Percentiles rank a stretch among this genome's conserved stretches.
These are phyloP conservation scores for Acleris sparsana DNA, from an alignment of 2,888 invertebrate species.

Conservation along the genomic window DNA sequence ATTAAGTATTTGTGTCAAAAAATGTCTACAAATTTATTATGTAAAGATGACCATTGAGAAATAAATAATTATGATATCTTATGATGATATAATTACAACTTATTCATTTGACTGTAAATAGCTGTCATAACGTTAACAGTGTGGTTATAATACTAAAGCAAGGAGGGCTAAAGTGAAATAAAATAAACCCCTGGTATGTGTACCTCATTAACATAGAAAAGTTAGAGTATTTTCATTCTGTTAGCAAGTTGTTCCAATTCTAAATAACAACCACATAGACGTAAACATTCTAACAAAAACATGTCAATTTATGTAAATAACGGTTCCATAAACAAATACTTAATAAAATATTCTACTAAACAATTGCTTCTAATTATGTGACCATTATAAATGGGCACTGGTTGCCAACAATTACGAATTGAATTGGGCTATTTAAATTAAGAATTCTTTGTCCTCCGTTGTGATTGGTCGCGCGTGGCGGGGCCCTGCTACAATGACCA, in stretches of 20 bases:
- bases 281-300: background rate
- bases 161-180: no score
- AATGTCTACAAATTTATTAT: no score
- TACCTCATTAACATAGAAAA: no score
- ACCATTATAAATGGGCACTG: conserved; percentile 25
- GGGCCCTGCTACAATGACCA: conserved; percentile 42
- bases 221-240: no score
- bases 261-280: background rate
- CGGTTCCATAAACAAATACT: background rate
- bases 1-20: no score
- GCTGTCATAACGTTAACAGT: no score
- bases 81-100: no score
- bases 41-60: no score
- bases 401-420: conserved; percentile 50
- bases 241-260: background rate
- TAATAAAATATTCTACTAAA: conserved; percentile 1
- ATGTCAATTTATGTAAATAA: conserved; percentile 4
- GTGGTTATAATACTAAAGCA: no score
- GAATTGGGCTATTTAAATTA: conserved; percentile 63
- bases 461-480: conserved; percentile 59
- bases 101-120: no score
- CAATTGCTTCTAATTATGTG: conserved; percentile 18
- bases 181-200: no score
- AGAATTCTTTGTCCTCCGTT: conserved; percentile 48
- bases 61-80: no score